phyloP scores from a whole-genome alignment of 2,797 vertebrate species.

The Gymnopithys bicolor region DNA sequence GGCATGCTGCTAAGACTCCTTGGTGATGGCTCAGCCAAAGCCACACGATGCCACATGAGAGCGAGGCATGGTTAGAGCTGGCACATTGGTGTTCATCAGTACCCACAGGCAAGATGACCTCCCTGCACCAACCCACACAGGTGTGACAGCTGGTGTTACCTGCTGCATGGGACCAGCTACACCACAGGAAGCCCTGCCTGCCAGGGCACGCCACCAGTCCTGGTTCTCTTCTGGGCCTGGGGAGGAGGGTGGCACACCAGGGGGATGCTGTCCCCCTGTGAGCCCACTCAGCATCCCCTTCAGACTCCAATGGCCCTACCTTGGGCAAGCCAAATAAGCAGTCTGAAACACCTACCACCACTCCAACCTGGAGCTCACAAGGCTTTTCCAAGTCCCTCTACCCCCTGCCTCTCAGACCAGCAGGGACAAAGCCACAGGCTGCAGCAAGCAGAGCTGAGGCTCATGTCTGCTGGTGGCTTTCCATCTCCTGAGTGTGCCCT shows the following conservation, averaged over 20 bases:
- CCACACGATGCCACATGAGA: fast-evolving
- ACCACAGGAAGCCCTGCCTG: neutral
- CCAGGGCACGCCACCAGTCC: neutral
- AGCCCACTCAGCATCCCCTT: neutral
- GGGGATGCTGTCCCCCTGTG: neutral
- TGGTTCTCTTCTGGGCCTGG: neutral
- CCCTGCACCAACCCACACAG: neutral
- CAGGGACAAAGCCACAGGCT: neutral
- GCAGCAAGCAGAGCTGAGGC: neutral
- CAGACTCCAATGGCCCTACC: neutral
- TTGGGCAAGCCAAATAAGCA: neutral
- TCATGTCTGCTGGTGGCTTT: neutral
- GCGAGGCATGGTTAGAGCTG: fast-evolving
- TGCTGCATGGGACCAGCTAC: neutral
- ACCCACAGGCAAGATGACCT: neutral
- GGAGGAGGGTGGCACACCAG: neutral
- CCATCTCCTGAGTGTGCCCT: neutral
- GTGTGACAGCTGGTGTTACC: neutral
- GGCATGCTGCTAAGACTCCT: neutral
- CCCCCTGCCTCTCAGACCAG: neutral
- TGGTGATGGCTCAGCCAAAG: neutral
- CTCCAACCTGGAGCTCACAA: neutral
- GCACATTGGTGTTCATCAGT: neutral
- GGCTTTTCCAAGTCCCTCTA: neutral
- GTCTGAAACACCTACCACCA: neutral